Evolutionary conservation across 1,140 invertebrate genomes (phyloP), one percentile per base, ranked within the genome.

Genomic region (Pectinophora gossypiella): DNA sequence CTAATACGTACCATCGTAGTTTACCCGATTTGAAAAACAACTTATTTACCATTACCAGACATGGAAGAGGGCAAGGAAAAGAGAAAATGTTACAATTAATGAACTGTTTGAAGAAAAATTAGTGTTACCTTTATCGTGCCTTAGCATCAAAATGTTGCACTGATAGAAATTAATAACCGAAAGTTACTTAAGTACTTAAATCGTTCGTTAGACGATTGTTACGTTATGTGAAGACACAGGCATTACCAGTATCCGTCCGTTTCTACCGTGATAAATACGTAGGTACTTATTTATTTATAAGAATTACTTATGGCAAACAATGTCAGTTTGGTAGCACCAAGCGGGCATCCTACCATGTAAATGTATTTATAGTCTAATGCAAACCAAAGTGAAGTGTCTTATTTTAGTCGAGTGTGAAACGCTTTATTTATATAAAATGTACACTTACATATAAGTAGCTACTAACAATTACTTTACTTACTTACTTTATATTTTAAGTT

Each of bases 361-460:
- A 51, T 59, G 19, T 64, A 49, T 36, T 46, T 48, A 54, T 56
- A 78, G 76, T 81, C 70, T 67, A 75, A 66, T 79, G 67, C 56
- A 77, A 81, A 86, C 82, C 82, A 86, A 86, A 86, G 82, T 83
- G 61, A 74, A 75, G 67, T 83, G 71, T 85, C 66, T 76, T 72
- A 64, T 61, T n/a, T 74, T 78, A 86, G 76, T 79, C 72, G 70
- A 80, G 76, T 76, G 73, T 84, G 63, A 81, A 84, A 86, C 83
- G 80, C 77, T 84, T 83, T 83, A 81, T 84, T 79, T 78, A 82
- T 82, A 66, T 64, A 62, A 53, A 53, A 49, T 68, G 64, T 54
- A 32, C n/a, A 32, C 27, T n/a, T 32, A n/a, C 6, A 3, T 7
- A 3, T 32, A 32, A 32, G 27, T 32, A 32, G 27, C 9, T 2